Base-by-base conservation (phyloP, 1,140 invertebrate genomes). In the Drosophila ironensis region DNA sequence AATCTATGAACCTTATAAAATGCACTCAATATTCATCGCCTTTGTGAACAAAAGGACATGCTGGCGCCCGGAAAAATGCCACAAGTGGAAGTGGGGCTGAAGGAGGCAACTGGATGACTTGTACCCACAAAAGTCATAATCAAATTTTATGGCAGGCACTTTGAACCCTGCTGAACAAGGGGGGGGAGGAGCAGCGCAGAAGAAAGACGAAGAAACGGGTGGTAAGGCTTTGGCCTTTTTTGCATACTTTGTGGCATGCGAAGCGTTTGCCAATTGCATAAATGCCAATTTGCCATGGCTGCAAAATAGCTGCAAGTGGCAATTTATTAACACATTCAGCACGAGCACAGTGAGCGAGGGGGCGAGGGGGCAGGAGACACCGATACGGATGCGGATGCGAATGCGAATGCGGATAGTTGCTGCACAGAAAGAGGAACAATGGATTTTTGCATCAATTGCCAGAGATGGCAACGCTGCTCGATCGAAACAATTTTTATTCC, bases 371-470 rank as follows among this genome's bases (percentile, higher is more conserved):
- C 30, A 33, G 30, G 30, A 12, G 27, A 51, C 27, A 30, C 7
- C 20, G 19, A 28, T 9, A 33, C 33, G n/a, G n/a, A n/a, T n/a
- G n/a, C n/a, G n/a, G n/a, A n/a, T n/a, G n/a, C n/a, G n/a, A n/a
- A n/a, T n/a, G n/a, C n/a, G n/a, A n/a, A n/a, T n/a, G n/a, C n/a
- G n/a, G n/a, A n/a, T n/a, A n/a, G n/a, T n/a, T n/a, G n/a, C 11
- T 12, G 14, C 11, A 33, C 30, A 33, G 30, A 33, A n/a, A n/a
- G n/a, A 42, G 24, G 51, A 42, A 80, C 50, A 56, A 69, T 57
- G 72, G 76, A 81, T 81, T 82, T 75, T 74, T 81, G 76, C 76
- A 81, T 72, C 76, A 81, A 75, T 81, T 75, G 54, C 77, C 50
- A 51, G 11, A 53, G 33, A 24, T 45, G 24, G 52, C 17, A 59